Evolutionary conservation across 1,140 invertebrate species (phyloP), one percentile per base, ranked within the genome.

Genomic region (Cotesia chilonis): DNA sequence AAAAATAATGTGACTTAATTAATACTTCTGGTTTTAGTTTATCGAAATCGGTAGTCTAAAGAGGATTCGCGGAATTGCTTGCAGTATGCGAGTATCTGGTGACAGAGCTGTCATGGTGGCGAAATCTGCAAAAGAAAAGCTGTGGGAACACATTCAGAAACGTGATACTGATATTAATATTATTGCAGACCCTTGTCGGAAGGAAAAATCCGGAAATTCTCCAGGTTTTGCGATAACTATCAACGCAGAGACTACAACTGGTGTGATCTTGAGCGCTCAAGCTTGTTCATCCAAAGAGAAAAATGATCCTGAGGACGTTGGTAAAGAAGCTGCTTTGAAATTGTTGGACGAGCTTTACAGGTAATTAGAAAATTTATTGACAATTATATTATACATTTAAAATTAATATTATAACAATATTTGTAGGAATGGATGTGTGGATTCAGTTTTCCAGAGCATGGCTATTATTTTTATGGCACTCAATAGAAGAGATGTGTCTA

Each of bases 401-500:
- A 47, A 47, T 47, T 7, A 9, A 47, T 47, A 0, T 6, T 9
- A 6, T 4, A 0, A 10, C 5, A 9, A 47, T 10, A 10, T 47
- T 47, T 47, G 5, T 47, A 59, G 57, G 61, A 96, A 96, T 52
- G 98, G 98, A n/a, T 95, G 95, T 83, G 90, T 96, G 1, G 96
- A 98, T 86, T 95, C 96, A 1, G 86, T 90, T 12, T 95, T 93
- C 82, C 98, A 99, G 88, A 92, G 92, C 85, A 86, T 98, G 70
- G 90, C 94, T 1, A 90, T 93, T 14, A 87, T 98, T 5, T 96
- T 94, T 82, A 99, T 99, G 96, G 92, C 95, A 3, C 88, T 99
- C 1, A 94, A 96, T 9, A 95, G 95, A 81, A 96, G 96, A 84
- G 96, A 99, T 88, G 93, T 99, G 17, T 98, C 96, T n/a, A 98